Conservation (phyloP, 2,797 vertebrate genomes). For the Gymnoscopelus microlampas region DNA sequence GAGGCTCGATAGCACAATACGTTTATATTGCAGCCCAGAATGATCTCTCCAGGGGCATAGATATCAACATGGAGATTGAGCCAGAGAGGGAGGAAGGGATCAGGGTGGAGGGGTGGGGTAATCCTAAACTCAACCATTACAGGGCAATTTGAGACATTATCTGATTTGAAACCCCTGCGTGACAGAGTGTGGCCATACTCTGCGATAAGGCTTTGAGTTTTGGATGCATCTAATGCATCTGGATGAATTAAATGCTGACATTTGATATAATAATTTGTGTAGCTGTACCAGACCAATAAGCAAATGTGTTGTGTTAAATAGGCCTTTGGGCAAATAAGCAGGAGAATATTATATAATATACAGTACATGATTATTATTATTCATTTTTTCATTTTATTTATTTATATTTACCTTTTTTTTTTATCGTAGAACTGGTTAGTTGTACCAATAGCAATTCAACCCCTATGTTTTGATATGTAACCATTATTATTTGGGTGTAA, state of each 20-base stretch:
- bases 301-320: too few species aligned
- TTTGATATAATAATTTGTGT: not conserved
- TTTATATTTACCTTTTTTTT: too few species aligned
- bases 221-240: conserved; percentile 8
- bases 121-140: conserved; percentile 57
- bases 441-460: not conserved
- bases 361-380: too few species aligned
- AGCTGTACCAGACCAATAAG: too few species aligned
- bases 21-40: conserved; percentile 74
- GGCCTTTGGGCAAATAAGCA: too few species aligned
- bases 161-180: conserved; percentile 43
- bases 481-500: too few species aligned
- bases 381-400: too few species aligned
- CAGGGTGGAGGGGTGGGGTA: conserved; percentile 14
- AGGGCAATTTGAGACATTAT: conserved; percentile 45
- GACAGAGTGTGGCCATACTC: conserved; percentile 33
- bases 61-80: conserved; percentile 64
- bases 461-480: not conserved
- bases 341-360: too few species aligned
- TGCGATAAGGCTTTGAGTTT: conserved; percentile 16
- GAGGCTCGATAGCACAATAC: conserved; percentile 59
- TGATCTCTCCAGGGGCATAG: conserved; percentile 54
- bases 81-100: conserved; percentile 27
- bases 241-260: not conserved
- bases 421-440: not conserved